Conservation (phyloP, 2,888 invertebrate genomes). For the Tipula lateralis region DNA sequence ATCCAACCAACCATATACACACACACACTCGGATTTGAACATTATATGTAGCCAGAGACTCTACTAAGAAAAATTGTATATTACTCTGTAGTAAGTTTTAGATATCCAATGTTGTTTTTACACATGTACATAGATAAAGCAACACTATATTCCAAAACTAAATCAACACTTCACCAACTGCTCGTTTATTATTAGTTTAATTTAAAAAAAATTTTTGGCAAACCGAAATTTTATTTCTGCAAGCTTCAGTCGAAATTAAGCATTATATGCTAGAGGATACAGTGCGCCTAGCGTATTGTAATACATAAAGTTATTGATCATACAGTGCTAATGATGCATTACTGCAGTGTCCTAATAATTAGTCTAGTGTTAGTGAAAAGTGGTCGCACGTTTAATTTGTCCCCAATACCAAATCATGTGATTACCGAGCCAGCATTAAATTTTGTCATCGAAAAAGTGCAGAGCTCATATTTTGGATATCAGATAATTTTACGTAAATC, state of each 20-base stretch:
- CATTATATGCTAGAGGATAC: too few relatives aligned
- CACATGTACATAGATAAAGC: too few relatives aligned
- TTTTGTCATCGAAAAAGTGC: slow-evolving; percentile 39
- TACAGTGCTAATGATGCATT: not conserved
- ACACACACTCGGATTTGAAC: not conserved
- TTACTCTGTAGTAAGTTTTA: not conserved
- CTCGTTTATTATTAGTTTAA: not conserved
- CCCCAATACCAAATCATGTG: slow-evolving; percentile 42
- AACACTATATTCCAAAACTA: not conserved
- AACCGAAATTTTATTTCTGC: not conserved
- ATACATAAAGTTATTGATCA: not conserved
- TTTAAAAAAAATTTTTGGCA: not conserved
- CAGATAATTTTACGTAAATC: slow-evolving; percentile 38
- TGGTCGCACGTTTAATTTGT: slow-evolving; percentile 40
- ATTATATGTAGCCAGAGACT: not conserved
- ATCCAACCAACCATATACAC: too few relatives aligned
- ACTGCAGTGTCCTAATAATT: not conserved
- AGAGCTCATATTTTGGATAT: slow-evolving; percentile 47
- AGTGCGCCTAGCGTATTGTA: not conserved
- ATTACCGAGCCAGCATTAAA: slow-evolving; percentile 40
- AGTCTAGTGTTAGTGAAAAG: not conserved
- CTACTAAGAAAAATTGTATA: not conserved
- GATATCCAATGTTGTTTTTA: not conserved
- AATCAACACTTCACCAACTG: not conserved
- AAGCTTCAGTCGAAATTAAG: not conserved